A percentile compares a stretch with the other conserved stretches of the same genome.
Evolutionary conservation across 1,140 invertebrate genomes (phyloP).

Genomic region (Hirudo medicinalis): DNA sequence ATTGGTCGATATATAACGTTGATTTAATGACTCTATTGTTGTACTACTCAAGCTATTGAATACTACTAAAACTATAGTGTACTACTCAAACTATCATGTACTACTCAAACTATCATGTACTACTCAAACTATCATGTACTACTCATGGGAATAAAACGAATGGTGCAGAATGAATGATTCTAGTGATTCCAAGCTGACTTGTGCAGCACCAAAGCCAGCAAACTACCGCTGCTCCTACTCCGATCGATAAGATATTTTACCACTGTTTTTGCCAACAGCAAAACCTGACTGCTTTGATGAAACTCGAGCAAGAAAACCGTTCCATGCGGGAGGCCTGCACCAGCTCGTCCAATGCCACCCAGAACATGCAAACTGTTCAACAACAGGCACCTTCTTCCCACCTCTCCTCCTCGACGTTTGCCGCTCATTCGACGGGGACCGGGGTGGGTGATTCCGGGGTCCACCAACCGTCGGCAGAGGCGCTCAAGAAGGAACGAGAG

Average conservation of each 20-base stretch:
- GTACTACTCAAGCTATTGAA: no score
- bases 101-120: no score
- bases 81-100: no score
- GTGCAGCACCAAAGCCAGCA: no score
- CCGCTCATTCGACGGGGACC: background rate
- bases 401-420: background rate
- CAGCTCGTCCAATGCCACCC: conserved; percentile 6
- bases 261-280: background rate
- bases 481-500: conserved; percentile 25
- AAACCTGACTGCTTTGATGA: conserved; percentile 7
- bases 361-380: background rate
- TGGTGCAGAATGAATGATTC: background rate
- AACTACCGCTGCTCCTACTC: no score
- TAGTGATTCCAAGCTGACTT: no score
- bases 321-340: conserved; percentile 18
- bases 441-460: no score
- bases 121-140: no score
- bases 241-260: no score
- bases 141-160: background rate
- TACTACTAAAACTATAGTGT: no score
- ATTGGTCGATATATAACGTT: background rate
- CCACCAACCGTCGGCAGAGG: background rate
- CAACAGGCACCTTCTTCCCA: background rate
- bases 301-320: conserved; percentile 19
- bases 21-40: background rate